Evolutionary conservation across 2,797 vertebrate genomes (phyloP), one percentile per base, ranked within the genome.

Genomic region (Crocidura indochinensis): DNA sequence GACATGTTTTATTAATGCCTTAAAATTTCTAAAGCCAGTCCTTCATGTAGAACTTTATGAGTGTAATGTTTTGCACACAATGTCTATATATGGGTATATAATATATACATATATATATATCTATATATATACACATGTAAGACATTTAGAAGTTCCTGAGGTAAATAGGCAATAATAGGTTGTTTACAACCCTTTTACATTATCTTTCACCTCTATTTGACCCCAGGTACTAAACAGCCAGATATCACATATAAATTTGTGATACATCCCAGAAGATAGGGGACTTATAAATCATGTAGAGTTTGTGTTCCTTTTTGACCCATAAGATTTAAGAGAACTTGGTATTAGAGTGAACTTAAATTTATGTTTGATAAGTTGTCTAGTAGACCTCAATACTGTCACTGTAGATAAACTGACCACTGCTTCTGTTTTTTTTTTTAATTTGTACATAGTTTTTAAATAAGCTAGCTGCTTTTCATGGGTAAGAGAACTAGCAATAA

Each of bases 251-350:
- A 60, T 69, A 88, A 88, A 80, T 81, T 93, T 53, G 74, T 62
- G 78, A 69, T 46, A 91, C 19, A 69, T 86, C 51, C 26, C 31
- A 69, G 68, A 88, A 93, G 65, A 80, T 74, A 27, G 9, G 76
- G 49, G 77, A 6, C 46, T 84, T 9, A 31, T 62, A 80, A 83
- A 84, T 92, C 69, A 88, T 5, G 24, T 19, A 69, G 49, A 77
- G 29, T 81, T 74, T 84, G 74, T 93, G 71, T 91, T 88, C 38
- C 67, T 90, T 2, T 67, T 81, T 88, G 49, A 81, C 60, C 64
- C 56, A 44, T 65, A 38, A 5, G 51, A 8, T 90, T 91, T 90
- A 78, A 90, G 93, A 73, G 84, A 81, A 84, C 88, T 78, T 90
- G 60, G 49, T 64, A 51, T 87, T 79, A 76, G 27, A 92, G 31